Percentiles rank a stretch among this genome's conserved stretches.
These are phyloP conservation scores for Thripadectes ignobilis DNA, from an alignment of 2,797 vertebrate species.

Conservation along the genomic window DNA sequence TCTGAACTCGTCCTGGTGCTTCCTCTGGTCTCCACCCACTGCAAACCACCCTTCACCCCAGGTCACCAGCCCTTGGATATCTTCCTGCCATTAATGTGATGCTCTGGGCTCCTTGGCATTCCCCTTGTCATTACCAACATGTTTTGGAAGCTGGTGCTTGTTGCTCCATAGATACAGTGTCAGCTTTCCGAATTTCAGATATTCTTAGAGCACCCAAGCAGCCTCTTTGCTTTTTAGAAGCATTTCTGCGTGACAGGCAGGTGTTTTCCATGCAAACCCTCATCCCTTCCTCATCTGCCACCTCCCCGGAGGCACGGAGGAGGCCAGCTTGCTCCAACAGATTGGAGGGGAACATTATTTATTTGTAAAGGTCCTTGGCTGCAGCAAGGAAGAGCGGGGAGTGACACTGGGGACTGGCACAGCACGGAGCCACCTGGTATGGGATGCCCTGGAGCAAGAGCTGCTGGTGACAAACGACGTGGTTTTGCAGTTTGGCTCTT, in stretches of 20 bases:
- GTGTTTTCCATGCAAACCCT: background rate
- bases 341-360: background rate
- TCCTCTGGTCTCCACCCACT: background rate
- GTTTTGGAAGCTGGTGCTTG: background rate
- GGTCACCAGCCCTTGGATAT: background rate
- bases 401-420: background rate
- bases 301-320: accelerated
- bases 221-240: background rate
- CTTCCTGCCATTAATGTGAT: accelerated
- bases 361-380: background rate
- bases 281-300: background rate
- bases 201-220: background rate
- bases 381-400: background rate
- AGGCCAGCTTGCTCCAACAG: background rate
- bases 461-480: background rate
- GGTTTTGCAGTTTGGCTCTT: background rate
- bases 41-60: background rate
- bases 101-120: background rate
- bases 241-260: background rate
- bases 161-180: background rate
- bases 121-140: accelerated
- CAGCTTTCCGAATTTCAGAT: background rate
- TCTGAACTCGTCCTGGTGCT: background rate
- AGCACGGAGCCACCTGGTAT: background rate
- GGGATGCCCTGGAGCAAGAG: background rate